Evolutionary conservation across 1,140 invertebrate species (phyloP).

Genomic region (Drosophila neocordata): DNA sequence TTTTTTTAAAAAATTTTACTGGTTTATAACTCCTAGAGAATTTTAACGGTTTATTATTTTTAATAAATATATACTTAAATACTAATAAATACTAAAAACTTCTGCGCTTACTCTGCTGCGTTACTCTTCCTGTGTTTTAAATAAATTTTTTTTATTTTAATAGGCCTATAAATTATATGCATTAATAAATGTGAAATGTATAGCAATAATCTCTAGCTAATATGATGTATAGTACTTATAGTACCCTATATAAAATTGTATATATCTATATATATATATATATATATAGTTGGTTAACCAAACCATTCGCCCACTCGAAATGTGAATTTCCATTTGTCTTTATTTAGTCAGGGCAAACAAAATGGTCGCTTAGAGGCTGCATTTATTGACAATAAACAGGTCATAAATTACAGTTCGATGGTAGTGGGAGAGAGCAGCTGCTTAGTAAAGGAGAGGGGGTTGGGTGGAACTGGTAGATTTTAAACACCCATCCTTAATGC

Average conservation of each 20-base stretch:
- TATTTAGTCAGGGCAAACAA: slow-evolving; percentile 65
- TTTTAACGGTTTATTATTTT: too few species aligned
- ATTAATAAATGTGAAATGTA: neutral
- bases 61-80: too few species aligned
- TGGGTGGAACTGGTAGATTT: neutral
- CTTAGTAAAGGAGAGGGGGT: neutral
- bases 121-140: too few species aligned
- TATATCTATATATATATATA: slow-evolving; percentile 16
- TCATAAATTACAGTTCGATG: slow-evolving; percentile 65
- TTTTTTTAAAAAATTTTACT: too few species aligned
- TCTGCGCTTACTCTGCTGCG: too few species aligned
- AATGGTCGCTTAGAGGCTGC: slow-evolving; percentile 76
- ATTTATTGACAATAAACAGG: slow-evolving; percentile 80
- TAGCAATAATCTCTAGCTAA: neutral
- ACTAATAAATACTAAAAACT: too few species aligned
- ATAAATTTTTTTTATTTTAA: neutral
- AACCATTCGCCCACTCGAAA: slow-evolving; percentile 49
- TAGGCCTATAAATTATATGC: neutral
- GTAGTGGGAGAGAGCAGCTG: neutral
- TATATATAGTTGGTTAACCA: slow-evolving; percentile 10
- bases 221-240: slow-evolving; percentile 5
- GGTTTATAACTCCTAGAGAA: too few species aligned
- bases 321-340: slow-evolving; percentile 74
- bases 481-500: slow-evolving; percentile 15
- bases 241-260: neutral